Conservation (phyloP, 2,888 invertebrate species). For the Agrochola macilenta region DNA sequence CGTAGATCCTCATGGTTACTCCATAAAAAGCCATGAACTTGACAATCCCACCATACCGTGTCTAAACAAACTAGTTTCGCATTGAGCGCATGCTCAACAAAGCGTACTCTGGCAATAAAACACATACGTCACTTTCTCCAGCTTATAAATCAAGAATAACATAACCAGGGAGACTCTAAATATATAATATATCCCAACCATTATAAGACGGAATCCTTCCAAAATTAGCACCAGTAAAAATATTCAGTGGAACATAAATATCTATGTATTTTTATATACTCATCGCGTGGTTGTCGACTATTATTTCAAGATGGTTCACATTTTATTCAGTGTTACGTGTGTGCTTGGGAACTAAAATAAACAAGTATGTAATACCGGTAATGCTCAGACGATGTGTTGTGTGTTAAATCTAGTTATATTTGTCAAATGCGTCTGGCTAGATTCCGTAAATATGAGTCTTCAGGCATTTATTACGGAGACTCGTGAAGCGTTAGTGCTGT, state of each 20-base stretch:
- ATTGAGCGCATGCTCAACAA: conserved; percentile 38
- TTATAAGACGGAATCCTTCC: not conserved
- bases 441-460: conserved; percentile 13
- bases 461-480: conserved; percentile 1
- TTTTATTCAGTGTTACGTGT: conserved; percentile 39
- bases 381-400: conserved; percentile 53
- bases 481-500: not conserved
- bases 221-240: conserved; percentile 31
- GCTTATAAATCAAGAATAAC: conserved; percentile 17
- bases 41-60: conserved; percentile 16
- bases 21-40: conserved; percentile 47
- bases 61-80: conserved; percentile 28
- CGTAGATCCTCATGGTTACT: not conserved
- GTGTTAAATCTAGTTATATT: conserved; percentile 32
- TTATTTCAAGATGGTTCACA: conserved; percentile 39
- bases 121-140: conserved; percentile 24
- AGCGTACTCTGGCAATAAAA: conserved; percentile 35
- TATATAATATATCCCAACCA: not conserved
- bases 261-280: not conserved
- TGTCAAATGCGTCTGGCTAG: conserved; percentile 33
- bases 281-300: conserved; percentile 18
- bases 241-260: conserved; percentile 23
- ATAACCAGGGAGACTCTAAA: conserved; percentile 3
- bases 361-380: conserved; percentile 49
- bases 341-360: conserved; percentile 49